Percentiles rank a stretch among this genome's conserved stretches.
These are phyloP conservation scores for Aleiodes sp. DNA, from an alignment of 1,140 invertebrate genomes.

Conservation along the genomic window DNA sequence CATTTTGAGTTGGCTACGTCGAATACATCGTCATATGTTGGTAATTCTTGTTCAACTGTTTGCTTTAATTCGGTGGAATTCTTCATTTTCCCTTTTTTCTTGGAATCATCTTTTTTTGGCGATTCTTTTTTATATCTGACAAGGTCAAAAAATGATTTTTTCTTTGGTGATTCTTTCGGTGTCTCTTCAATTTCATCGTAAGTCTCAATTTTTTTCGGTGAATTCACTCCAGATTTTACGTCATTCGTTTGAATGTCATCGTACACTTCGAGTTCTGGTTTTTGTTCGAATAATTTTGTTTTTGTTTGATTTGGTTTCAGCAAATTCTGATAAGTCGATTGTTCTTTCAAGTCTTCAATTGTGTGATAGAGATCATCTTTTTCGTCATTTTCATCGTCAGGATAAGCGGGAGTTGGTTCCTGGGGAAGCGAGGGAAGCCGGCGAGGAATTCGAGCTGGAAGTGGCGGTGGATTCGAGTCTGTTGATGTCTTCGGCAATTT, in stretches of 20 bases:
- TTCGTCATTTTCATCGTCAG: constrained; percentile 45
- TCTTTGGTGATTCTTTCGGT: constrained; percentile 37
- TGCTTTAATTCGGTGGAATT: neutral
- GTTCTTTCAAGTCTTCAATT: constrained; percentile 54
- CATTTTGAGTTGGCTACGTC: neutral
- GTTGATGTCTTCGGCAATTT: neutral
- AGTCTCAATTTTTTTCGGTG: neutral
- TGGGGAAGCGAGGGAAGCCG: constrained; percentile 53
- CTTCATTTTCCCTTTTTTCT: constrained; percentile 29
- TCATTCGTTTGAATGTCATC: constrained; percentile 18
- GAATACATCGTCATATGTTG: constrained; percentile 45
- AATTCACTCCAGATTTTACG: neutral
- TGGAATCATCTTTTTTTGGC: constrained; percentile 39
- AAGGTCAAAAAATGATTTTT: constrained; percentile 46
- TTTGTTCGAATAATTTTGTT: constrained; percentile 1
- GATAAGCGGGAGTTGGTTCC: constrained; percentile 2
- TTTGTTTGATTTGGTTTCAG: constrained; percentile 14
- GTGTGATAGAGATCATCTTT: constrained; percentile 60
- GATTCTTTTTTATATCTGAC: constrained; percentile 43
- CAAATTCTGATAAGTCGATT: constrained; percentile 48
- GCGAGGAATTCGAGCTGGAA: constrained; percentile 49
- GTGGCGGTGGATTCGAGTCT: constrained; percentile 42
- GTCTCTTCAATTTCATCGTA: constrained; percentile 9
- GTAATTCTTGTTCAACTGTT: constrained; percentile 9
- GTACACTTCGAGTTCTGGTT: neutral